These are phyloP conservation scores for Silurus glanis DNA, from an alignment of 2,113 vertebrate species.

Conservation along the genomic window DNA sequence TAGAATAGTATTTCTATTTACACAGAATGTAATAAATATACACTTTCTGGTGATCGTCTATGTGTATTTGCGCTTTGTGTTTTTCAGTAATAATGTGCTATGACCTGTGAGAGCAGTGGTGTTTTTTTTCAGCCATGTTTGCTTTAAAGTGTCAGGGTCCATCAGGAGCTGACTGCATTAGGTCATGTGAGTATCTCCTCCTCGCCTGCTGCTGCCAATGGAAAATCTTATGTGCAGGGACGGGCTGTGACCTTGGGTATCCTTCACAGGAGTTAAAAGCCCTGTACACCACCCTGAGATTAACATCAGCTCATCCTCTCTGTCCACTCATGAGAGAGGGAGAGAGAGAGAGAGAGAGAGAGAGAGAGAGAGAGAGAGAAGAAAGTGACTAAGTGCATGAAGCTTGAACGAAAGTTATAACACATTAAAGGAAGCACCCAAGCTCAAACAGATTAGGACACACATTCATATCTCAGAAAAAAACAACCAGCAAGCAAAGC, in stretches of 20 bases:
- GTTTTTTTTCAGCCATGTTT: neutral
- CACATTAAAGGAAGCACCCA: constrained; percentile 2
- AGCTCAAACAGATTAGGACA: constrained; percentile 5
- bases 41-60: neutral
- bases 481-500: neutral
- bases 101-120: neutral
- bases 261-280: constrained; percentile 42
- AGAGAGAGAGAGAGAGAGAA: neutral
- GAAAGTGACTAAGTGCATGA: neutral
- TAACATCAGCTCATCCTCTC: constrained; percentile 21
- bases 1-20: neutral
- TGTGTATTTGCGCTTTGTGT: neutral
- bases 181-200: neutral
- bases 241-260: constrained; percentile 48
- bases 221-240: constrained; percentile 40
- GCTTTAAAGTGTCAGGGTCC: constrained; percentile 18
- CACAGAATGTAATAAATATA: neutral
- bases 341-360: neutral
- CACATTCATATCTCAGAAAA: neutral
- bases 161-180: neutral
- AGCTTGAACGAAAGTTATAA: constrained; percentile 21
- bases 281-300: constrained; percentile 33
- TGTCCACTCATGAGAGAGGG: neutral
- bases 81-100: neutral
- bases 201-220: neutral